These are phyloP conservation scores for Trimorus sp. DNA, from an alignment of 2,888 invertebrate genomes.

Conservation along the genomic window DNA sequence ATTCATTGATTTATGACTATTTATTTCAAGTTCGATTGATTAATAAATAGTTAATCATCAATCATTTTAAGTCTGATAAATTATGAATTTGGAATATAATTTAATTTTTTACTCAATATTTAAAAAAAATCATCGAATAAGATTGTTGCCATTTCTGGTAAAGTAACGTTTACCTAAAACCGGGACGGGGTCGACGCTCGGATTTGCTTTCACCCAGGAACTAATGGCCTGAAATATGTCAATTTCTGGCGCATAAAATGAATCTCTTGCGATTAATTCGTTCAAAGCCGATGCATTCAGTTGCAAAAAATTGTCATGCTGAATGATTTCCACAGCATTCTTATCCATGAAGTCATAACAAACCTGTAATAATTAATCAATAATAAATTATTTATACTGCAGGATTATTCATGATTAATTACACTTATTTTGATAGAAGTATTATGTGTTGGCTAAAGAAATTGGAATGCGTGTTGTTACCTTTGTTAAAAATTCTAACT, in stretches of 20 bases:
- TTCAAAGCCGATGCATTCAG: constrained; percentile 92
- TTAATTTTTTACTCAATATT: too few relatives aligned
- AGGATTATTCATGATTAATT: background rate
- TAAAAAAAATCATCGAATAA: background rate
- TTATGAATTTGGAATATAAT: too few relatives aligned
- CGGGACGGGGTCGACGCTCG: constrained; percentile 82
- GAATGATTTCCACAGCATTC: constrained; percentile 92
- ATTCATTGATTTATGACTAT: too few relatives aligned
- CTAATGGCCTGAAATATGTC: constrained; percentile 96
- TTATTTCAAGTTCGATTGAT: too few relatives aligned
- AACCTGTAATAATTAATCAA: constrained; percentile 84
- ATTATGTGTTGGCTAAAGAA: too few relatives aligned
- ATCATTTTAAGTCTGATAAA: too few relatives aligned
- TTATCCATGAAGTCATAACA: constrained; percentile 96
- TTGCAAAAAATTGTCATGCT: constrained; percentile 91
- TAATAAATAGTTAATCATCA: too few relatives aligned
- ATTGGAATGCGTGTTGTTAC: too few relatives aligned
- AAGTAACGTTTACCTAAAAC: constrained; percentile 72
- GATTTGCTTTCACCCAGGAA: constrained; percentile 92
- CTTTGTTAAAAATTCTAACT: constrained; percentile 84
- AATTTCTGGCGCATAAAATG: constrained; percentile 98
- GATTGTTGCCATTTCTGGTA: background rate
- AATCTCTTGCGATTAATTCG: constrained; percentile 93
- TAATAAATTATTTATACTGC: background rate
- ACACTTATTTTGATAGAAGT: too few relatives aligned